A percentile compares a stretch with the other conserved stretches of the same genome.
phyloP scores from a whole-genome alignment of 1,140 invertebrate species.

The Ips typographus region DNA sequence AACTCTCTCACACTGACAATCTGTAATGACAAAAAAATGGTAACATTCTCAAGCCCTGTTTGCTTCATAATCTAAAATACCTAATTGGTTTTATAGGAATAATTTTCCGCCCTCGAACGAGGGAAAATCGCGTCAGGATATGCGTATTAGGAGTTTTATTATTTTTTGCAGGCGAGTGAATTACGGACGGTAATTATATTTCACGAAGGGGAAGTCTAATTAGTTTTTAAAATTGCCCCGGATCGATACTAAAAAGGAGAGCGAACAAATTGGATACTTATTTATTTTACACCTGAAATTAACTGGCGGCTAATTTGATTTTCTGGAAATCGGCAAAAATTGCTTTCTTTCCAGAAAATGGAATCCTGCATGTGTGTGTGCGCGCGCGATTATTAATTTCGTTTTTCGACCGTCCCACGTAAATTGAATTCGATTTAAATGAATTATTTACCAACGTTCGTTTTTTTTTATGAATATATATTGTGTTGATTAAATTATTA shows the following conservation, averaged over 20 bases:
- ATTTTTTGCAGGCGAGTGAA: constrained; percentile 39
- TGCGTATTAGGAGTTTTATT: constrained; percentile 7
- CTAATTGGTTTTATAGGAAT: background rate
- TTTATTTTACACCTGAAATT: constrained; percentile 36
- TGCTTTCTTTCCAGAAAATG: constrained; percentile 5
- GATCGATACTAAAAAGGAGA: constrained; percentile 30
- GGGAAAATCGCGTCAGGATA: background rate
- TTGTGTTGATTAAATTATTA: too few species aligned
- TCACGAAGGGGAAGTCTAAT: constrained; percentile 42
- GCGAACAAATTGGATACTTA: constrained; percentile 30
- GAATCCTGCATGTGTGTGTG: background rate
- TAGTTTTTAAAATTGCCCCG: constrained; percentile 44
- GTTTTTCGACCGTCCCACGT: too few species aligned
- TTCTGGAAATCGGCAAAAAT: constrained; percentile 17
- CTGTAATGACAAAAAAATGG: too few species aligned
- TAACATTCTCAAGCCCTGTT: too few species aligned
- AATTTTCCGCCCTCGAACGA: constrained; percentile 13
- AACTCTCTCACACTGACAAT: too few species aligned
- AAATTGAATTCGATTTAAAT: too few species aligned
- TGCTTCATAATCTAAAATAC: too few species aligned
- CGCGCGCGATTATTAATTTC: background rate
- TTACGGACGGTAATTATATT: constrained; percentile 42
- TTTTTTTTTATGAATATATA: too few species aligned
- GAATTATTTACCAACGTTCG: too few species aligned
- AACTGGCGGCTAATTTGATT: constrained; percentile 25